Evolutionary conservation across 2,113 vertebrate genomes (phyloP).

Genomic region (Saccopteryx bilineata): DNA sequence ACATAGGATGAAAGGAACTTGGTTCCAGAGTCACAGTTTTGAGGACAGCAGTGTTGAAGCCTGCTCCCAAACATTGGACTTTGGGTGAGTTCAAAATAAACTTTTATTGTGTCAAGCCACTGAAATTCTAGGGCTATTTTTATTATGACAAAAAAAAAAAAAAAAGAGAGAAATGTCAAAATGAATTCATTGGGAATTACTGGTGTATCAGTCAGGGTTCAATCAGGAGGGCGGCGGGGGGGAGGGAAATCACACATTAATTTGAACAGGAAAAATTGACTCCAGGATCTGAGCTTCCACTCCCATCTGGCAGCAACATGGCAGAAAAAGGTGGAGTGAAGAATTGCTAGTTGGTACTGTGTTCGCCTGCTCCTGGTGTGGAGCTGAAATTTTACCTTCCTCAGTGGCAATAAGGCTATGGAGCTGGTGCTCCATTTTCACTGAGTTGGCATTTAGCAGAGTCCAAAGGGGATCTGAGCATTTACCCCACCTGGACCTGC

Average conservation of each 20-base stretch:
- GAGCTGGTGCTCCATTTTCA: neutral
- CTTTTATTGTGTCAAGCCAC: neutral
- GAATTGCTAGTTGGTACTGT: neutral
- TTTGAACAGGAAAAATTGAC: neutral
- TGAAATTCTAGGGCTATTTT: constrained; percentile 17
- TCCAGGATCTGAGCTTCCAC: neutral
- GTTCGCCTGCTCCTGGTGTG: neutral
- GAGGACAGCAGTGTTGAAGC: neutral
- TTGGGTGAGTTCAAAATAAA: neutral
- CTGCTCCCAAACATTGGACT: neutral
- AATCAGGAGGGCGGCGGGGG: neutral
- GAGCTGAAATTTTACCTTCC: neutral
- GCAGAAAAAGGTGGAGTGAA: neutral
- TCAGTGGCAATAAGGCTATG: neutral
- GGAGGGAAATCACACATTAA: neutral
- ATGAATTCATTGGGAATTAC: neutral
- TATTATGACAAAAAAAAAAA: neutral
- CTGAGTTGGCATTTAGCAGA: neutral
- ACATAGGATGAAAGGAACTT: neutral
- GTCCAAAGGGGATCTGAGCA: neutral
- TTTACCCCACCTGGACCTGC: neutral
- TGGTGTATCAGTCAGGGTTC: neutral
- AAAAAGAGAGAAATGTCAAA: constrained; percentile 21
- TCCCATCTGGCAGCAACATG: neutral
- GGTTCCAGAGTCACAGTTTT: neutral